Evolutionary conservation across 2,888 invertebrate species (phyloP).

Genomic region (Drosophila trichaetosa): DNA sequence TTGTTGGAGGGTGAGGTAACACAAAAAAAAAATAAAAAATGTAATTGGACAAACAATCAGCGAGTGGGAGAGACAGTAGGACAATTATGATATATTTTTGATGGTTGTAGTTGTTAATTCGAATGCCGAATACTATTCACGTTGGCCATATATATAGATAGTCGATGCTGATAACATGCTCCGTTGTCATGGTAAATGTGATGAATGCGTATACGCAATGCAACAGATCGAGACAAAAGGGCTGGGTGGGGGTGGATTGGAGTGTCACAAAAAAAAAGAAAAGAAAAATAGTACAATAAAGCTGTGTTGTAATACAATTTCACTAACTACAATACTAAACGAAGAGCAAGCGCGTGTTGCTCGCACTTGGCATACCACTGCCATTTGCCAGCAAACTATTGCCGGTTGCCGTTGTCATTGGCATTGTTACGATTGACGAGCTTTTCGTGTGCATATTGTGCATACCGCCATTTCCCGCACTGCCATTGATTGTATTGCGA

Average conservation of each 20-base stretch:
- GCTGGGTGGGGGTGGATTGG: neutral
- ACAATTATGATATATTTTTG: conserved; percentile 1
- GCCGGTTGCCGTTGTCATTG: conserved; percentile 30
- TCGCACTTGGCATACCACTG: conserved; percentile 77
- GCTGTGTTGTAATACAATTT: conserved; percentile 42
- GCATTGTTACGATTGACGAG: conserved; percentile 48
- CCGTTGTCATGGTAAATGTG: conserved; percentile 2
- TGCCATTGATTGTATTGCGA: conserved; percentile 61
- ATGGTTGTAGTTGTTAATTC: neutral
- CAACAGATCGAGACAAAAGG: neutral
- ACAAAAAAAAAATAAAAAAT: neutral
- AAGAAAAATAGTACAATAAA: conserved; percentile 4
- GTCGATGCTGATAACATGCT: conserved; percentile 21
- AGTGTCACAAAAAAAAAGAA: neutral
- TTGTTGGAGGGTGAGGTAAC: neutral
- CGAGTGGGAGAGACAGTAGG: conserved; percentile 14
- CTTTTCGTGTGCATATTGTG: conserved; percentile 41
- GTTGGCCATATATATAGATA: conserved; percentile 6
- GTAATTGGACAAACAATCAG: conserved; percentile 2
- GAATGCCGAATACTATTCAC: conserved; percentile 13
- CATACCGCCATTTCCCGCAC: conserved; percentile 58
- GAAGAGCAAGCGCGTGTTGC: conserved; percentile 82
- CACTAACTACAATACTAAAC: conserved; percentile 78
- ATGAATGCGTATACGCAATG: conserved; percentile 1
- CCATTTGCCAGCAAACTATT: conserved; percentile 82